Evolutionary conservation across 1,140 invertebrate genomes (phyloP), one percentile per base, ranked within the genome.

Genomic region (Lucilia cuprina): DNA sequence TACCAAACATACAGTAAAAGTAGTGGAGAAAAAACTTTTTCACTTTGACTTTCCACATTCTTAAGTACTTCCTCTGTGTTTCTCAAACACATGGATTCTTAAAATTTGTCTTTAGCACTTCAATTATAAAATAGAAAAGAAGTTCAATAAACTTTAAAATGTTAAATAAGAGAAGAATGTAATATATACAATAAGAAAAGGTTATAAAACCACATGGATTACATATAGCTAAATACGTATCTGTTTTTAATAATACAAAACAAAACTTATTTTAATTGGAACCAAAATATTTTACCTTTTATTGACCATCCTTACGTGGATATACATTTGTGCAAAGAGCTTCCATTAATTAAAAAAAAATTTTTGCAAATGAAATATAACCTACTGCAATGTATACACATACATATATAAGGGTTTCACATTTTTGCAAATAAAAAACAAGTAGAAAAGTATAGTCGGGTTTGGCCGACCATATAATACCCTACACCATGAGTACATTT

Each of bases 51-150:
- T 70, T 7, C 65, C 65, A 70, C 65, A 70, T 70, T 7, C 21
- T 70, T 70, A 25, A 70, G 65, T 70, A 70, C n/a, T 25, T 70
- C 65, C 65, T 21, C 19, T 70, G 4, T 70, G 10, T 19, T 7
- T 19, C 55, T 25, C 25, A 2, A 70, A 70, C 19, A 70, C 60
- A 70, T 5, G 60, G n/a, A 70, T 4, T 70, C 60, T 70, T 70
- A 70, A 70, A 70, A 70, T 70, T 70, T 70, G 65, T 70, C 65
- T 70, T 70, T 21, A 70, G 21, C 65, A 70, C 65, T 70, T 70
- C 65, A 70, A 25, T 21, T 70, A 21, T 7, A 7, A 12, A 60
- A 60, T 7, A n/a, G 50, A 60, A 8, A 17, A n/a, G n/a, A 70
- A 70, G 65, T 70, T 70, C 65, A 70, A 25, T 70, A 19, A 70